These are phyloP conservation scores for Patella caerulea DNA, from an alignment of 2,888 invertebrate species.

Conservation along the genomic window DNA sequence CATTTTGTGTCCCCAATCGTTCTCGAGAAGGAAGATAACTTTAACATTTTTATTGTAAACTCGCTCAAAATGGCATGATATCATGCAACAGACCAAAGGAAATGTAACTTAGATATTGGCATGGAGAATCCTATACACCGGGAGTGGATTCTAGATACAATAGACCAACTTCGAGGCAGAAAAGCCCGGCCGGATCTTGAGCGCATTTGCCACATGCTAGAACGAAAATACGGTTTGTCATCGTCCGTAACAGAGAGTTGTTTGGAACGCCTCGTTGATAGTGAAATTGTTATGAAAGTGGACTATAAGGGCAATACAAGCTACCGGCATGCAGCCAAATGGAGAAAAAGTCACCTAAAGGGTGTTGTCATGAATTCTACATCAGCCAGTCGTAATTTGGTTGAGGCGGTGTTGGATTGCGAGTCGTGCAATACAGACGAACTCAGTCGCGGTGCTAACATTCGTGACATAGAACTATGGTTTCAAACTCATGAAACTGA, in stretches of 20 bases:
- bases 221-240: conserved; percentile 81
- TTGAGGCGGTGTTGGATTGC: conserved; percentile 45
- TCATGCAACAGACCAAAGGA: conserved; percentile 7
- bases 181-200: conserved; percentile 89
- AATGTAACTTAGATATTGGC: conserved; percentile 21
- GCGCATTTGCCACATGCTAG: conserved; percentile 86
- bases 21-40: background rate
- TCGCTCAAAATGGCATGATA: background rate
- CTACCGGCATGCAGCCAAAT: conserved; percentile 84
- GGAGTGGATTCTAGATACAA: conserved; percentile 85
- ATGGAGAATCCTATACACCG: conserved; percentile 71
- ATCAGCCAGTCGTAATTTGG: conserved; percentile 47
- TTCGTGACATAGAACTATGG: conserved; percentile 62
- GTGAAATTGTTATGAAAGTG: conserved; percentile 84
- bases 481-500: conserved; percentile 52
- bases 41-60: conserved; percentile 8
- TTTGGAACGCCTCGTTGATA: conserved; percentile 82
- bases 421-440: conserved; percentile 24
- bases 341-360: conserved; percentile 76
- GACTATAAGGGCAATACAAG: conserved; percentile 89
- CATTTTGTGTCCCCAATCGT: conserved; percentile 38
- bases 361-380: conserved; percentile 59
- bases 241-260: conserved; percentile 76
- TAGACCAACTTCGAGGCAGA: conserved; percentile 85
- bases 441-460: conserved; percentile 43